Base-by-base conservation (phyloP, 2,888 invertebrate species). In the Polymixis lichenea region DNA sequence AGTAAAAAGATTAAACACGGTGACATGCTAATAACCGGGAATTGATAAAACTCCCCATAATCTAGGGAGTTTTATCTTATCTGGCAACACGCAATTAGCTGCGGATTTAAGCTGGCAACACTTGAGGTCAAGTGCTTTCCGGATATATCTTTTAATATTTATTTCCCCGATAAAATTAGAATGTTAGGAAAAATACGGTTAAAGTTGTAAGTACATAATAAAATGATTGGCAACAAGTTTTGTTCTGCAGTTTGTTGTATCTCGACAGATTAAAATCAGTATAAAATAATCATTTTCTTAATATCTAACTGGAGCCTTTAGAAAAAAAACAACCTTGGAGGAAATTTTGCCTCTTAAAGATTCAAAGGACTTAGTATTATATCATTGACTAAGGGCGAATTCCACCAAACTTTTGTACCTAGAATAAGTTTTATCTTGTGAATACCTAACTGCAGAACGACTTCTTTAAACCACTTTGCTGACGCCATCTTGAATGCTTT, bases 61-160 rank as follows among this genome's bases (percentile, higher is more conserved):
- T 85, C 86, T 86, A 82, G 89, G 89, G 90, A 80, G 85, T 60
- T 78, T 91, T 93, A 95, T 95, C 95, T 95, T 86, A 95, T 95
- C 95, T 92, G 93, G 93, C 91, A 94, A 93, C 95, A 94, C 87
- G 92, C 91, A 93, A 94, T 94, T 93, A 92, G 90, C 90, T 87
- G 91, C 90, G 93, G 93, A 94, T 94, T 95, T 92, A 81, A 88
- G 88, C 90, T 91, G 89, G 90, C 89, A 90, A 89, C 89, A 92
- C 93, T 92, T 72, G 78, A 89, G 19, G 7, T 87, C 4, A 69
- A 91, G 90, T 91, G 88, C 73, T 84, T 53, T 61, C 78, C 80
- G 85, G 78, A 83, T 83, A 78, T 62, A 62, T 75, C 75, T 86
- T 85, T 84, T 78, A 88, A 86, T 88, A 88, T 85, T 78, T 62